Percentiles rank a stretch among this genome's conserved stretches.
These are phyloP conservation scores for Volucella inflata DNA, from an alignment of 2,888 invertebrate species.

Conservation along the genomic window DNA sequence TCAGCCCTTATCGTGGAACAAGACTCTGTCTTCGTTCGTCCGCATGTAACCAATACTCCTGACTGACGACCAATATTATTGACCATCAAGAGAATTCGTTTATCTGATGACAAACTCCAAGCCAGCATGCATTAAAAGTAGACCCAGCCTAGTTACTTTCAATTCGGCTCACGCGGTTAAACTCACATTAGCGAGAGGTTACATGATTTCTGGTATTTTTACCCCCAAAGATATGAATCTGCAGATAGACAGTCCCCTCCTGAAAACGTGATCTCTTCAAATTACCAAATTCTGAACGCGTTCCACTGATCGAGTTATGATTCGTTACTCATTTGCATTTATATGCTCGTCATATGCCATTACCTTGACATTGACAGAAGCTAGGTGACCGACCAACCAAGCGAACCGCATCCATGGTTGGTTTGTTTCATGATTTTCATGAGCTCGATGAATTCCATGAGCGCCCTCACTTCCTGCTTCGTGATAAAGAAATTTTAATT, in stretches of 20 bases:
- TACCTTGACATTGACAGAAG: constrained; percentile 74
- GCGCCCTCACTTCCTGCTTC: constrained; percentile 65
- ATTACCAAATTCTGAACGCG: constrained; percentile 56
- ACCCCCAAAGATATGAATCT: constrained; percentile 7
- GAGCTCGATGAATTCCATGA: constrained; percentile 9
- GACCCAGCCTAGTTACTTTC: constrained; percentile 3
- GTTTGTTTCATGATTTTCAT: constrained; percentile 20
- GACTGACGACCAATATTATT: no score
- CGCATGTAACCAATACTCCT: no score
- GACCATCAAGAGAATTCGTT: no score
- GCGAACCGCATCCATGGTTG: constrained; percentile 49
- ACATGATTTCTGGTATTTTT: constrained; percentile 37
- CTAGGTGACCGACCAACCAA: constrained; percentile 71
- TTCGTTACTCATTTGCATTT: constrained; percentile 61
- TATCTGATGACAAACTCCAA: not conserved
- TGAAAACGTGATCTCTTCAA: not conserved
- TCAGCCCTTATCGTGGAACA: no score
- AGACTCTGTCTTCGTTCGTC: no score
- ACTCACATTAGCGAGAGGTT: not conserved
- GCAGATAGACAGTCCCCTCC: not conserved
- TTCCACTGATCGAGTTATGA: constrained; percentile 56
- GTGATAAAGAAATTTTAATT: constrained; percentile 59
- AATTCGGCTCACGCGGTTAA: not conserved
- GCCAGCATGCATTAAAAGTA: constrained; percentile 12
- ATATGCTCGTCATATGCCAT: constrained; percentile 48